Conservation (phyloP, 2,888 invertebrate genomes). For the Shargacucullia verbasci region DNA sequence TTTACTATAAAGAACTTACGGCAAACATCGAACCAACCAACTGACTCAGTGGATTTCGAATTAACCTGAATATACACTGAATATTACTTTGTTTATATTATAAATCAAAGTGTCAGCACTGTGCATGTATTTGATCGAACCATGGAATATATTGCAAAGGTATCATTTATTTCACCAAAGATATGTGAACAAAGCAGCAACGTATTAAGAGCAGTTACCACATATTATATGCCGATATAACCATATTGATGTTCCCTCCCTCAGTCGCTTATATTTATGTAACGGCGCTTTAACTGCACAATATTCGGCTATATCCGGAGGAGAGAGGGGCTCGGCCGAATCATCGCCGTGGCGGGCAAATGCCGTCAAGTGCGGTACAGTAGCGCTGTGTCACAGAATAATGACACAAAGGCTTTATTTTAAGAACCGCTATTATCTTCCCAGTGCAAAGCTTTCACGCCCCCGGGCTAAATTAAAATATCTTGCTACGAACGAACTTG, state of each 20-base stretch:
- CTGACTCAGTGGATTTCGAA: too few relatives aligned
- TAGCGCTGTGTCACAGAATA: constrained; percentile 67
- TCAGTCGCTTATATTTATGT: constrained; percentile 31
- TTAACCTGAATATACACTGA: background rate
- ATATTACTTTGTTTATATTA: too few relatives aligned
- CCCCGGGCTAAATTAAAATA: constrained; percentile 76
- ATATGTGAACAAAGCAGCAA: too few relatives aligned
- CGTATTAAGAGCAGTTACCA: constrained; percentile 1
- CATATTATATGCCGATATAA: constrained; percentile 12
- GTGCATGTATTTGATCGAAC: too few relatives aligned
- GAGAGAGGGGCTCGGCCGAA: constrained; percentile 42
- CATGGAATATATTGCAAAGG: too few relatives aligned
- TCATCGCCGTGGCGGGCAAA: constrained; percentile 30
- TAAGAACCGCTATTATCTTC: constrained; percentile 80
- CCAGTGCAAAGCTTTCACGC: constrained; percentile 70
- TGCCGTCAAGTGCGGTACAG: constrained; percentile 48
- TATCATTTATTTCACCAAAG: too few relatives aligned
- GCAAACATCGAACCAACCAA: too few relatives aligned
- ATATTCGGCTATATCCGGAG: constrained; percentile 49
- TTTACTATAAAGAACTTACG: too few relatives aligned
- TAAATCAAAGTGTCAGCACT: too few relatives aligned
- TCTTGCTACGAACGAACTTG: constrained; percentile 63
- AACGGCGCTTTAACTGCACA: constrained; percentile 41
- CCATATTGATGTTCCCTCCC: constrained; percentile 16
- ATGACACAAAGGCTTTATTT: constrained; percentile 81